A percentile compares a stretch with the other conserved stretches of the same genome.
Evolutionary conservation across 2,888 invertebrate species (phyloP).

Genomic region (Flexamia atlantica): DNA sequence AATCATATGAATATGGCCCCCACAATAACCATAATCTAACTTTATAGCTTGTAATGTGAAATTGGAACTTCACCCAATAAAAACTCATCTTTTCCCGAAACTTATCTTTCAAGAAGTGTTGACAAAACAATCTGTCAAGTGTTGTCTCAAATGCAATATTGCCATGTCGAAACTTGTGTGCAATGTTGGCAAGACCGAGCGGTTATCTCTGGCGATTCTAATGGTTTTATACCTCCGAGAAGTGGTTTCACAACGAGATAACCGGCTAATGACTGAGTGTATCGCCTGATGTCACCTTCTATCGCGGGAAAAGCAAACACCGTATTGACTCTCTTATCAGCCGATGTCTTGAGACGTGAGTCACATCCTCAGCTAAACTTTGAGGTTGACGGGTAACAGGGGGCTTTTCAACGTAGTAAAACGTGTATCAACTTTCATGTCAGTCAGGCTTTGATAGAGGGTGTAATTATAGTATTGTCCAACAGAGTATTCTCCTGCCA

Average conservation of each 20-base stretch:
- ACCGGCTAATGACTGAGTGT: not conserved
- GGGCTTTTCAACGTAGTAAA: no score
- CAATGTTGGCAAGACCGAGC: not conserved
- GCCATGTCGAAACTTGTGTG: not conserved
- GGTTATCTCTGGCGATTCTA: slow-evolving; percentile 16
- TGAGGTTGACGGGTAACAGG: not conserved
- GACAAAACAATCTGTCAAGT: slow-evolving; percentile 4
- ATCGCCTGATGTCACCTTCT: slow-evolving; percentile 17
- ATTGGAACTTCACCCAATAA: no score
- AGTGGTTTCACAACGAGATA: slow-evolving; percentile 12
- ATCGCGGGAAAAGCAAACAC: slow-evolving; percentile 41
- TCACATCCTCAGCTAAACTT: not conserved
- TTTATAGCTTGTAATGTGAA: no score
- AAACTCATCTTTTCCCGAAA: not conserved
- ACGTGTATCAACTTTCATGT: no score
- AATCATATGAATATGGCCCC: no score
- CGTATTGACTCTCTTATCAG: slow-evolving; percentile 31
- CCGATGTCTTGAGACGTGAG: not conserved
- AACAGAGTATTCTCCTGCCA: no score
- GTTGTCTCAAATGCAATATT: not conserved
- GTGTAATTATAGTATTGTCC: no score
- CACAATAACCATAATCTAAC: no score
- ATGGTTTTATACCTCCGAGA: slow-evolving; percentile 20
- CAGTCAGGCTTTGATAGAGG: no score
- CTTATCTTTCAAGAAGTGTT: not conserved